Evolutionary conservation across 1,140 invertebrate genomes (phyloP), one percentile per base, ranked within the genome.

Genomic region (Mamestra configurata): DNA sequence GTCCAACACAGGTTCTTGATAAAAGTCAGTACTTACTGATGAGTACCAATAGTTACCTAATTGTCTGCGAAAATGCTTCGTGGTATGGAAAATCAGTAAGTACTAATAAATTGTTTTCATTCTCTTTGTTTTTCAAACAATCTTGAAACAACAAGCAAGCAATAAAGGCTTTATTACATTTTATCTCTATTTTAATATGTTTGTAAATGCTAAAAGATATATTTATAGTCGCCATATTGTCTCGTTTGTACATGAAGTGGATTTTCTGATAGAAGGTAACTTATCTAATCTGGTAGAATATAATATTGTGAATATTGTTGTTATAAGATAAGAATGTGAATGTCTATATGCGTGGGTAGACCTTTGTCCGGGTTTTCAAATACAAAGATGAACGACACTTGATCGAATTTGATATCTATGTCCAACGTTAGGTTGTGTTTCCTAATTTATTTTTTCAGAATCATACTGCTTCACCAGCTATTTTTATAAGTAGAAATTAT

Each of bases 211-310:
- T 13, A 61, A 24, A n/a, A 61, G 4, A 2, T 35, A 7, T 49
- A 68, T 7, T 40, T 0, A 11, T 37, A 37, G 64, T 6, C 40
- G 64, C 64, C 64, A 68, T 46, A 7, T 68, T 24, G 64, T 68
- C 64, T 68, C 40, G 64, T 68, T 15, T 46, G 13, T 24, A 64
- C 31, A 49, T 68, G 40, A 46, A 43, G 37, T 68, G 40, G 40
- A 24, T 68, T 49, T 11, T 68, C 27, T 68, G 22, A 68, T 49
- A 66, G 8, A 13, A 4, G 27, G 7, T 3, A 15, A 4, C 40
- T 68, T 31, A 31, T 31, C 27, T 31, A 31, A 31, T 31, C 27
- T 31, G 5, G 27, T 31, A 31, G 27, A 31, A 31, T 1, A 31
- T 5, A 31, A 31, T 20, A 22, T 55, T 55, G 10, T 20, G 18